Conservation (phyloP, 2,113 vertebrate species). For the Neodontobutis hainanensis region DNA sequence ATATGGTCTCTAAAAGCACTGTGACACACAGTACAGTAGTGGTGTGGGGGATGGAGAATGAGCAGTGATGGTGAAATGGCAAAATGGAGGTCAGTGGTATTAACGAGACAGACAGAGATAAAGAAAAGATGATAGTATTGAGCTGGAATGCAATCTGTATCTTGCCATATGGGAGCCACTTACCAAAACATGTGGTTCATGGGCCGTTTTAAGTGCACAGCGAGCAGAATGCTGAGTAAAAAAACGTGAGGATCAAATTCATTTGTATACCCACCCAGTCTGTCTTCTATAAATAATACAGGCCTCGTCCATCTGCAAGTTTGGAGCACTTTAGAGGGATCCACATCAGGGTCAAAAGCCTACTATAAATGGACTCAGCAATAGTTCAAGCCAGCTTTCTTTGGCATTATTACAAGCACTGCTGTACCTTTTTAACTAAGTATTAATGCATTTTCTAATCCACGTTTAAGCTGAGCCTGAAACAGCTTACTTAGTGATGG, state of each 20-base stretch:
- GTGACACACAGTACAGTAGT: neutral
- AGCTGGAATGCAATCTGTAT: conserved; percentile 11
- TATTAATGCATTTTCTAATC: conserved; percentile 49
- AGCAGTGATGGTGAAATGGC: conserved; percentile 12
- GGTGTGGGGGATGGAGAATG: conserved; percentile 6
- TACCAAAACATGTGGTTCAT: neutral
- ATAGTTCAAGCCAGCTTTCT: conserved; percentile 45
- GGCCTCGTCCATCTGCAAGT: conserved; percentile 42
- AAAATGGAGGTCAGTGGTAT: conserved; percentile 51
- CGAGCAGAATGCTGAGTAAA: conserved; percentile 30
- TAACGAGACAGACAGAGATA: conserved; percentile 1
- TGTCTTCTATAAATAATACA: conserved; percentile 48
- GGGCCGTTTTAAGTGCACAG: conserved; percentile 36
- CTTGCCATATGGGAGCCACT: conserved; percentile 30
- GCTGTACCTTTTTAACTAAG: conserved; percentile 32
- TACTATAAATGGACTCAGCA: conserved; percentile 39
- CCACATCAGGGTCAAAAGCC: neutral
- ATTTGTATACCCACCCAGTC: conserved; percentile 23
- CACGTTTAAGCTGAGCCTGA: conserved; percentile 43
- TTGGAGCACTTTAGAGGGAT: conserved; percentile 32
- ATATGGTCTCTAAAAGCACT: conserved; percentile 23
- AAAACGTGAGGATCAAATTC: conserved; percentile 13
- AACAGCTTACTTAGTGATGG: conserved; percentile 20
- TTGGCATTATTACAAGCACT: conserved; percentile 29
- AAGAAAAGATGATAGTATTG: conserved; percentile 13